A percentile compares a stretch with the other conserved stretches of the same genome.
These are phyloP conservation scores for Pangasius djambal DNA, from an alignment of 2,797 vertebrate genomes.

Conservation along the genomic window DNA sequence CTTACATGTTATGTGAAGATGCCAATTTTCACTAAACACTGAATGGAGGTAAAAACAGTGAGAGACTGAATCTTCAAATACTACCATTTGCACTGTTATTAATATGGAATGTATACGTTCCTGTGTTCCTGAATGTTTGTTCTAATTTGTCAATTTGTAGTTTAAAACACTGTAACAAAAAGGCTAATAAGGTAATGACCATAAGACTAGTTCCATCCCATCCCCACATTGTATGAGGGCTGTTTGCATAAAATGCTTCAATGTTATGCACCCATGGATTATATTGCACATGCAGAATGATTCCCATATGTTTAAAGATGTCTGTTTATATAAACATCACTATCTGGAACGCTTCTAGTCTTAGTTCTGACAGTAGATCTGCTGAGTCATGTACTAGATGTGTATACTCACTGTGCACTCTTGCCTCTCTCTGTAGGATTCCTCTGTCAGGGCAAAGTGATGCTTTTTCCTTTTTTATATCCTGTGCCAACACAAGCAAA, in stretches of 20 bases:
- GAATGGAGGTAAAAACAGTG: not conserved
- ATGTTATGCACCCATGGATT: not conserved
- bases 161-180: not conserved
- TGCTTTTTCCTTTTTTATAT: constrained; percentile 51
- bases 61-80: not conserved
- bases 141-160: not conserved
- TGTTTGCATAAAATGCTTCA: constrained; percentile 7
- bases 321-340: constrained; percentile 14
- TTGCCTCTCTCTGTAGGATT: constrained; percentile 30
- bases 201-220: not conserved
- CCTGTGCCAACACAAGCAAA: constrained; percentile 53
- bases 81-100: not conserved
- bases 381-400: not conserved
- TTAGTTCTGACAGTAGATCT: constrained; percentile 6
- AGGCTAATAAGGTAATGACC: not conserved
- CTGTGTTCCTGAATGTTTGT: not conserved
- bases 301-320: not conserved
- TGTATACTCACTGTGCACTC: constrained; percentile 11
- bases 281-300: not conserved
- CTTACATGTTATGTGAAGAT: not conserved
- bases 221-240: not conserved
- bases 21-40: not conserved
- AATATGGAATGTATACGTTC: not conserved
- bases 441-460: constrained; percentile 32
- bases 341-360: not conserved